Evolutionary conservation across 2,888 invertebrate genomes (phyloP).

Genomic region (Latrodectus hesperus): DNA sequence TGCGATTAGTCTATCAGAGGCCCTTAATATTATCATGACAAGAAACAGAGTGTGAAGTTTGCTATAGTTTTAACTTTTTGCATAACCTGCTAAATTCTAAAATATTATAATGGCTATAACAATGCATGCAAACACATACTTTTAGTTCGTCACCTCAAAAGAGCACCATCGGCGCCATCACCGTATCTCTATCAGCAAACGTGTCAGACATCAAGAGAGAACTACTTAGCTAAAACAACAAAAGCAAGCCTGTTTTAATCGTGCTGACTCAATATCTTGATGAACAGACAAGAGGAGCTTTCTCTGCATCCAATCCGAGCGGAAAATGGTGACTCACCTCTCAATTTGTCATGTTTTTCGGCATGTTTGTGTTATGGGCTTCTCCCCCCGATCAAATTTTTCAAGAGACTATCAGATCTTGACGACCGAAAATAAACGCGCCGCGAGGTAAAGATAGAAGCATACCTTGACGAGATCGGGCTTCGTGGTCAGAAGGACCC

Average conservation of each 20-base stretch:
- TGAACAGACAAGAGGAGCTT: conserved; percentile 14
- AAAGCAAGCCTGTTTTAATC: conserved; percentile 31
- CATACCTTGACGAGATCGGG: too few relatives aligned
- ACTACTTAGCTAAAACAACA: conserved; percentile 60
- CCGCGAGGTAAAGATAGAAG: background rate
- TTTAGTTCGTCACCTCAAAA: too few relatives aligned
- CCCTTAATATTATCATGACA: too few relatives aligned
- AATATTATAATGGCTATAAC: too few relatives aligned
- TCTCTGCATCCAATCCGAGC: conserved; percentile 14
- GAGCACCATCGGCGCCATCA: conserved; percentile 25
- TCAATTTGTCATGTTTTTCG: conserved; percentile 40
- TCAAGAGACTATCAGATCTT: background rate
- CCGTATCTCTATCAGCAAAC: conserved; percentile 43
- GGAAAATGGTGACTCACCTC: conserved; percentile 12
- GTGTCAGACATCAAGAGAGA: conserved; percentile 35
- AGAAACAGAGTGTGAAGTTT: too few relatives aligned
- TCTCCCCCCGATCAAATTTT: background rate
- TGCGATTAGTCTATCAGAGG: too few relatives aligned
- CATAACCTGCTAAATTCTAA: too few relatives aligned
- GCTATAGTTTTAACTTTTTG: too few relatives aligned
- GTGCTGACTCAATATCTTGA: conserved; percentile 47
- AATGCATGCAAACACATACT: too few relatives aligned
- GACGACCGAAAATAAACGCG: background rate
- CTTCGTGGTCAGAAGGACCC: too few relatives aligned
- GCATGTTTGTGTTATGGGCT: conserved; percentile 21